These are phyloP conservation scores for Syrmaticus mikado DNA, from an alignment of 2,113 vertebrate species.

Conservation along the genomic window DNA sequence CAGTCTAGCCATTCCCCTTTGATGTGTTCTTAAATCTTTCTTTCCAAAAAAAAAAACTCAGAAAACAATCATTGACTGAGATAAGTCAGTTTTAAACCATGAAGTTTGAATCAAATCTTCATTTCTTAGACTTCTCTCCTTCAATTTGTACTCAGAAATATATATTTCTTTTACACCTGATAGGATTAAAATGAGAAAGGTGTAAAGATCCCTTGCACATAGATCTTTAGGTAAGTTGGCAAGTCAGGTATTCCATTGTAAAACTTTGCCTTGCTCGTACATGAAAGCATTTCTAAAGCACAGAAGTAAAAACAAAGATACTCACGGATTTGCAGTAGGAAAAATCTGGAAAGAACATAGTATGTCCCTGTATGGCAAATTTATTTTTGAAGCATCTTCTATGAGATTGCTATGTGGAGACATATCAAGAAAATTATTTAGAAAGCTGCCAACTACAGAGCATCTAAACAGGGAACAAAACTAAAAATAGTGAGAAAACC, in stretches of 20 bases:
- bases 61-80: background rate
- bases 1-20: background rate
- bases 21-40: background rate
- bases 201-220: background rate
- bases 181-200: background rate
- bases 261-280: background rate
- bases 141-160: background rate
- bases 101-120: background rate
- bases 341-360: background rate
- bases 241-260: background rate
- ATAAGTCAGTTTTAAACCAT: background rate
- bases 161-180: background rate
- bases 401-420: background rate
- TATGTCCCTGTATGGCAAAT: background rate
- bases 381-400: background rate
- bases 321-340: background rate
- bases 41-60: background rate
- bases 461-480: background rate
- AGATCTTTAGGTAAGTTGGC: background rate
- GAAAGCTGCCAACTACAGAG: background rate
- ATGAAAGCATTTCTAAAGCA: background rate
- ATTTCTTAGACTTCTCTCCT: background rate
- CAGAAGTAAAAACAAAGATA: background rate
- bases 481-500: background rate
- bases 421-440: background rate